Evolutionary conservation across 2,888 invertebrate species (phyloP).

Genomic region (Cyaniris semiargus): DNA sequence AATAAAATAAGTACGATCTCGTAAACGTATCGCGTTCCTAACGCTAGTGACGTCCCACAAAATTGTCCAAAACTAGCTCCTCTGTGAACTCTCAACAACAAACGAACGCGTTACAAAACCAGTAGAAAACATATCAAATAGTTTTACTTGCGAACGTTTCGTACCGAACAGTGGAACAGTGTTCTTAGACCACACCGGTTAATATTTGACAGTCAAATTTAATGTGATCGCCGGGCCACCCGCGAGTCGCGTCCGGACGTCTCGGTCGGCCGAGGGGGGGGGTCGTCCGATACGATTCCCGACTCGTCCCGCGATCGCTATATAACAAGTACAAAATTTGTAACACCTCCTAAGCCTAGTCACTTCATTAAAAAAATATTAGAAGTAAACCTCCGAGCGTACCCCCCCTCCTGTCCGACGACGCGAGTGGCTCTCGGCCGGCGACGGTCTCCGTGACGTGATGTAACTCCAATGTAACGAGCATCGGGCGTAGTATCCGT

Average conservation of each 20-base stretch:
- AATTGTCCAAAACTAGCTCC: slow-evolving; percentile 43
- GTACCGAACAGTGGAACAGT: slow-evolving; percentile 39
- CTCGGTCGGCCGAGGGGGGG: slow-evolving; percentile 9
- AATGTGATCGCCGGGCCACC: slow-evolving; percentile 28
- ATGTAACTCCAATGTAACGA: slow-evolving; percentile 33
- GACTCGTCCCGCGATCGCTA: slow-evolving; percentile 26
- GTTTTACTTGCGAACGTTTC: slow-evolving; percentile 42
- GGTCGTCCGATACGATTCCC: not conserved
- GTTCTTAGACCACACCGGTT: slow-evolving; percentile 34
- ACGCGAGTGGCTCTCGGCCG: slow-evolving; percentile 10
- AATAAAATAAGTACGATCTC: slow-evolving; percentile 39
- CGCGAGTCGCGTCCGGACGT: slow-evolving; percentile 24
- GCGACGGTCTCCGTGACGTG: slow-evolving; percentile 7
- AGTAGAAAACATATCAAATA: slow-evolving; percentile 44
- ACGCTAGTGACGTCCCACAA: slow-evolving; percentile 44
- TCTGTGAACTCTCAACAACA: slow-evolving; percentile 39
- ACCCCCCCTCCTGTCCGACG: not conserved
- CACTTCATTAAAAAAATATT: slow-evolving; percentile 23
- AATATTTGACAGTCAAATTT: slow-evolving; percentile 34
- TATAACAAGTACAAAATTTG: slow-evolving; percentile 5
- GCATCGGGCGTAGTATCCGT: slow-evolving; percentile 37
- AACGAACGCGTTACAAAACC: slow-evolving; percentile 41
- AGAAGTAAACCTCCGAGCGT: slow-evolving; percentile 9
- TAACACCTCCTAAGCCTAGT: slow-evolving; percentile 9
- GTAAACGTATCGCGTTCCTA: slow-evolving; percentile 42